A percentile compares a stretch with the other conserved stretches of the same genome.
Evolutionary conservation across 2,888 invertebrate species (phyloP).

Genomic region (Idaea dimidiata): DNA sequence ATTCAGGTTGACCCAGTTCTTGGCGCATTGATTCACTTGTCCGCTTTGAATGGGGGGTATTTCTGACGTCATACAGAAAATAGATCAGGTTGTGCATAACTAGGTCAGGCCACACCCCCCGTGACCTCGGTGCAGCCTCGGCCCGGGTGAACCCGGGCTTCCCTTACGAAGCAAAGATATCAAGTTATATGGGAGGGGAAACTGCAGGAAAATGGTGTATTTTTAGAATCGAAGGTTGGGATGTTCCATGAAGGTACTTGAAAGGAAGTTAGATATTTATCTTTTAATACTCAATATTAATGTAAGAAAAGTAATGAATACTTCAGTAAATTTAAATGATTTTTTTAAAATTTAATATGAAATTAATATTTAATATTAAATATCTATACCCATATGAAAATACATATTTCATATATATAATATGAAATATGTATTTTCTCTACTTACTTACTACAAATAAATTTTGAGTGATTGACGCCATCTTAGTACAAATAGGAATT

Average conservation of each 20-base stretch:
- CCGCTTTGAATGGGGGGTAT: conserved; percentile 64
- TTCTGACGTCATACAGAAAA: conserved; percentile 72
- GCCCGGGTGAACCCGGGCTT: conserved; percentile 29
- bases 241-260: conserved; percentile 24
- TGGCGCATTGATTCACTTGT: conserved; percentile 70
- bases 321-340: no score
- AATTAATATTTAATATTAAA: no score
- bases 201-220: conserved; percentile 36
- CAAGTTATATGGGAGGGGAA: conserved; percentile 33
- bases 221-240: conserved; percentile 41
- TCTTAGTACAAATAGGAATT: no score
- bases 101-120: conserved; percentile 61
- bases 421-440: no score
- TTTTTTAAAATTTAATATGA: no score
- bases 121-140: conserved; percentile 34
- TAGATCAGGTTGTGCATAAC: conserved; percentile 70
- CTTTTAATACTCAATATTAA: no score
- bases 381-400: no score
- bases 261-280: no score
- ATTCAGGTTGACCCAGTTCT: conserved; percentile 73
- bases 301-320: no score
- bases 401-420: no score
- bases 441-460: no score
- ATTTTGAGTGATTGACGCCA: no score
- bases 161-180: conserved; percentile 36